phyloP scores from a whole-genome alignment of 2,113 vertebrate genomes.

The Peromyscus polionotus region DNA sequence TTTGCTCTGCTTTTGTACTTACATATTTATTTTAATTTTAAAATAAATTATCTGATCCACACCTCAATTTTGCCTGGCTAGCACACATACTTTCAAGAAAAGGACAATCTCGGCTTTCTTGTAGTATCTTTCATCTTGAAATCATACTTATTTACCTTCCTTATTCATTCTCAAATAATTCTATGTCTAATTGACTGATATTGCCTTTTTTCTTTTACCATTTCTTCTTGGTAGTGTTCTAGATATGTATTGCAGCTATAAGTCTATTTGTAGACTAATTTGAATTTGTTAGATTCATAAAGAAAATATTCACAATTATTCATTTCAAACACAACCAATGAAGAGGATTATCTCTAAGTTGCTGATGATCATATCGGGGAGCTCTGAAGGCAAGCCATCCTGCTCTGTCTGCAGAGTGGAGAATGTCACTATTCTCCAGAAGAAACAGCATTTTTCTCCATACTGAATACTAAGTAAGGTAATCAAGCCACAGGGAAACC shows the following conservation, averaged over 20 bases:
- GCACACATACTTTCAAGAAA: neutral
- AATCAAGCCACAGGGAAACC: neutral
- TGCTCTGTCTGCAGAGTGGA: neutral
- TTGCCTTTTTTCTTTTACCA: neutral
- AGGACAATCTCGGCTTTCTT: neutral
- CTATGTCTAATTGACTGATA: neutral
- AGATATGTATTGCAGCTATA: neutral
- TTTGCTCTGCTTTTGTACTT: neutral
- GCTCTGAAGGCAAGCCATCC: neutral
- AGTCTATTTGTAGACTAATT: neutral
- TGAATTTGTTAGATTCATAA: neutral
- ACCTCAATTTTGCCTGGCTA: neutral
- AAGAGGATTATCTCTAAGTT: neutral
- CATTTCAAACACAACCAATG: neutral
- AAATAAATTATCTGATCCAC: neutral
- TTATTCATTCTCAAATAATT: slow-evolving; percentile 62
- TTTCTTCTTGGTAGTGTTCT: neutral
- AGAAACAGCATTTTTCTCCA: neutral
- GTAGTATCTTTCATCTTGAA: neutral
- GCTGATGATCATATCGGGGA: neutral
- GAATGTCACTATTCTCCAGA: neutral
- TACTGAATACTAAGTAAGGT: neutral
- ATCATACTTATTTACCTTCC: neutral
- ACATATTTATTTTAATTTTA: neutral
- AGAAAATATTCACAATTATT: neutral